Base-by-base conservation (phyloP, 1,140 invertebrate genomes). In the Eumeta japonica region DNA sequence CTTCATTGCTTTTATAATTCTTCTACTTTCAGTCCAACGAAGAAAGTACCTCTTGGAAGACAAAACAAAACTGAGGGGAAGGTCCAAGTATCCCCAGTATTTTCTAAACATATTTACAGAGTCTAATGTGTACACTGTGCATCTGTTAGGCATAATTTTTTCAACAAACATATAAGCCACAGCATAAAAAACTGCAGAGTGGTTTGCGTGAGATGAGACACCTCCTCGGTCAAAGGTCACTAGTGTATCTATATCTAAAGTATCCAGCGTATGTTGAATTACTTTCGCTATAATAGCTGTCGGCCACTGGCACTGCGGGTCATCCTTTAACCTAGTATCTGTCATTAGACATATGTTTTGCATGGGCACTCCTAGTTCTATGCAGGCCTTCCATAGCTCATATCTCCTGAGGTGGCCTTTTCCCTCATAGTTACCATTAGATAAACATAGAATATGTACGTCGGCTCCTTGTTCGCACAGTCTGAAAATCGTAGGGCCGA, bases 221-320 rank as follows among this genome's bases (percentile, higher is more conserved):
- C 95, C 95, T 58, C 85, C 75, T 57, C 85, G 83, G 74, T 98
- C 94, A 79, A 97, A 97, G 19, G 94, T 96, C 28, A 97, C 82
- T 35, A 96, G 79, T 13, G 87, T 86, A 54, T 92, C 85, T 53
- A 93, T 89, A 58, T 85, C 82, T 38, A 89, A 78, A 28, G 78
- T 75, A 66, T 89, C 84, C 34, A 92, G 67, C 30, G 85, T 79
- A 30, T 87, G 81, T 16, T 86, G 68, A 53, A 96, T 81, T 33
- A 85, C 74, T 29, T 85, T 80, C 10, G 86, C 81, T 30, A 94
- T 73, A 10, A 84, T 63, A 43, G 87, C 83, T 28, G 81, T 78
- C 30, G 86, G 83, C 92, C 93, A 96, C 35, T 82, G 77, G 9
- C 77, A 66, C 33, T 78, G 76, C 17, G 85, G 86, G 64, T 86